Evolutionary conservation across 2,888 invertebrate genomes (phyloP).

Genomic region (Trissonchulus sp.): DNA sequence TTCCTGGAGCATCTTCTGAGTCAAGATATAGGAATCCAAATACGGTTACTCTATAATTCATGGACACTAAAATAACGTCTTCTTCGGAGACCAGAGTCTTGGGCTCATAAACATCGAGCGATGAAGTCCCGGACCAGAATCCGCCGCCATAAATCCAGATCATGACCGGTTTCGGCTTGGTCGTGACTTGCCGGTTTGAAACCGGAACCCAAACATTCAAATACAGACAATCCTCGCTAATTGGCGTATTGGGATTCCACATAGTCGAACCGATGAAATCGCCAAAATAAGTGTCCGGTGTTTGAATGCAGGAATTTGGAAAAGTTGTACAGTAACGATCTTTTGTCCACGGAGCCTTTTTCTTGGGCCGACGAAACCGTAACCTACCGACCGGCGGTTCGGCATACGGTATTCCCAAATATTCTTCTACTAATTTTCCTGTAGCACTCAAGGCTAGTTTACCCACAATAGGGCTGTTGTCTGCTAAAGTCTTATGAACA

Average conservation of each 20-base stretch:
- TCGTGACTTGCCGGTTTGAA: slow-evolving; percentile 40
- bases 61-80: slow-evolving; percentile 79
- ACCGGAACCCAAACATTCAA: slow-evolving; percentile 85
- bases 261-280: slow-evolving; percentile 70
- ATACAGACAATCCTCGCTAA: slow-evolving; percentile 91
- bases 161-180: slow-evolving; percentile 64
- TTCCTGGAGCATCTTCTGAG: slow-evolving; percentile 61
- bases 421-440: slow-evolving; percentile 47
- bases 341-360: slow-evolving; percentile 69
- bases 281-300: slow-evolving; percentile 78
- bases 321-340: slow-evolving; percentile 72
- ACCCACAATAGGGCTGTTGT: background rate
- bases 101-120: slow-evolving; percentile 85
- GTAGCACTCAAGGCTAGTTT: background rate
- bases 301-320: slow-evolving; percentile 85
- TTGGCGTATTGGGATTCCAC: slow-evolving; percentile 95
- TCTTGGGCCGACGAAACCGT: slow-evolving; percentile 78
- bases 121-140: slow-evolving; percentile 70
- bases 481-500: background rate
- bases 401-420: slow-evolving; percentile 69
- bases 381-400: slow-evolving; percentile 67
- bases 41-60: slow-evolving; percentile 88
- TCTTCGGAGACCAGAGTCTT: slow-evolving; percentile 64
- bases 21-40: slow-evolving; percentile 62
- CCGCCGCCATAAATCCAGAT: slow-evolving; percentile 71